Conservation (phyloP, 1,140 invertebrate genomes). For the Diachasmimorpha longicaudata region DNA sequence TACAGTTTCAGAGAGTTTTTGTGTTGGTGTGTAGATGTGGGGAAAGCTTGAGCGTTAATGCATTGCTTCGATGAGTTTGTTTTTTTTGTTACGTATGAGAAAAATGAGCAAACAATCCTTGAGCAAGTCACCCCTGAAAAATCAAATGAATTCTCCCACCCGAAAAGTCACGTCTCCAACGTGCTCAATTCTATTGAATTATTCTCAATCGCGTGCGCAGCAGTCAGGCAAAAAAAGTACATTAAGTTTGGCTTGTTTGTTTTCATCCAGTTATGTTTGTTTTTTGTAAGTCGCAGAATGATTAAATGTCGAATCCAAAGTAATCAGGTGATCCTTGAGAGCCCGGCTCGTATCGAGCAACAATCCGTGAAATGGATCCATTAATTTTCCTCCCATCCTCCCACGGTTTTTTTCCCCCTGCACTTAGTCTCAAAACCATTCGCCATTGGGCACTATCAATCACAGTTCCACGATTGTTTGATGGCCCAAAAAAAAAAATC, state of each 20-base stretch:
- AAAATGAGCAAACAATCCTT: constrained; percentile 13
- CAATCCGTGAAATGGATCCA: constrained; percentile 8
- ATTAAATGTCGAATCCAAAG: not conserved
- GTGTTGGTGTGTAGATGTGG: not conserved
- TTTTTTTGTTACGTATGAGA: not conserved
- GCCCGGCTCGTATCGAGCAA: not conserved
- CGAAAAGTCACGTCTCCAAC: not conserved
- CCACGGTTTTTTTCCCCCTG: not conserved
- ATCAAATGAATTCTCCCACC: not conserved
- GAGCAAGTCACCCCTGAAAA: not conserved
- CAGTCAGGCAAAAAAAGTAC: not conserved
- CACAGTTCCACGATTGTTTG: not conserved
- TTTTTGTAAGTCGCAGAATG: not conserved
- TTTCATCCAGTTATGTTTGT: not conserved
- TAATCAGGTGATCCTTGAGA: not conserved
- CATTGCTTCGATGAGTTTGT: not conserved
- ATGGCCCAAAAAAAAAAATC: not conserved
- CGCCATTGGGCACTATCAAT: not conserved
- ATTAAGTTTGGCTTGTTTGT: not conserved
- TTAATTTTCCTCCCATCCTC: not conserved
- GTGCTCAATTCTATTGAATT: not conserved
- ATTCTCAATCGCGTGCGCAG: not conserved
- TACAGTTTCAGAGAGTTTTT: not conserved
- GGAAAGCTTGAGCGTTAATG: constrained; percentile 10
- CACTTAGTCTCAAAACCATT: not conserved